Evolutionary conservation across 2,113 vertebrate species (phyloP).

Genomic region (Rhagologus leucostigma): DNA sequence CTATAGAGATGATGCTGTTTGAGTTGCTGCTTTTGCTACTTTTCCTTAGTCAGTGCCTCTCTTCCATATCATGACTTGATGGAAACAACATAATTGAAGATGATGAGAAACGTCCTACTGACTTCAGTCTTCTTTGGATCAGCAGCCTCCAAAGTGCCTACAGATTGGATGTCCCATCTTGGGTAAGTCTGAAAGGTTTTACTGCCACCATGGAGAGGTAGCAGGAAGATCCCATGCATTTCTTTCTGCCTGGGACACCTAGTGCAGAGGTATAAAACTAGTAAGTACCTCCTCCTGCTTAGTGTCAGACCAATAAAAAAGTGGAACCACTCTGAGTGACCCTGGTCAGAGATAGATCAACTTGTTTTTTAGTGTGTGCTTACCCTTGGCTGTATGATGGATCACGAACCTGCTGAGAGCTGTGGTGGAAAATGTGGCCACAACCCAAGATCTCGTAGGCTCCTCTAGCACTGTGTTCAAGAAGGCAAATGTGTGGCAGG

Average conservation of each 20-base stretch:
- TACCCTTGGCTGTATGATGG: background rate
- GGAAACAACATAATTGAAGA: background rate
- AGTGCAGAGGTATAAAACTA: fast-evolving
- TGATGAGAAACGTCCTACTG: background rate
- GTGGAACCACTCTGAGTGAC: background rate
- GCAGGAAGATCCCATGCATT: background rate
- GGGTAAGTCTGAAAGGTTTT: background rate
- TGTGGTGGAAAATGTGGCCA: background rate
- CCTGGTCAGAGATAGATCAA: background rate
- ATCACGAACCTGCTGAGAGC: background rate
- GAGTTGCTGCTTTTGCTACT: background rate
- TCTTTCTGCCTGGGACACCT: background rate
- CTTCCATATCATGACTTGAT: background rate
- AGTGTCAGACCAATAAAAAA: background rate
- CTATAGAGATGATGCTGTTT: background rate
- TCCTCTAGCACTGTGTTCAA: background rate
- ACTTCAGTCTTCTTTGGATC: background rate
- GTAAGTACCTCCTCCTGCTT: background rate
- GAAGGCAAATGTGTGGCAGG: background rate
- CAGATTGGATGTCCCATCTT: background rate
- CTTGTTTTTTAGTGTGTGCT: background rate
- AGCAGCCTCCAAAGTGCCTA: background rate
- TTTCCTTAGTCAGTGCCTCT: background rate
- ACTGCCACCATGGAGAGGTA: background rate
- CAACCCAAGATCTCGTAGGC: fast-evolving